Evolutionary conservation across 2,888 invertebrate species (phyloP).

Genomic region (Trachelus stipa): DNA sequence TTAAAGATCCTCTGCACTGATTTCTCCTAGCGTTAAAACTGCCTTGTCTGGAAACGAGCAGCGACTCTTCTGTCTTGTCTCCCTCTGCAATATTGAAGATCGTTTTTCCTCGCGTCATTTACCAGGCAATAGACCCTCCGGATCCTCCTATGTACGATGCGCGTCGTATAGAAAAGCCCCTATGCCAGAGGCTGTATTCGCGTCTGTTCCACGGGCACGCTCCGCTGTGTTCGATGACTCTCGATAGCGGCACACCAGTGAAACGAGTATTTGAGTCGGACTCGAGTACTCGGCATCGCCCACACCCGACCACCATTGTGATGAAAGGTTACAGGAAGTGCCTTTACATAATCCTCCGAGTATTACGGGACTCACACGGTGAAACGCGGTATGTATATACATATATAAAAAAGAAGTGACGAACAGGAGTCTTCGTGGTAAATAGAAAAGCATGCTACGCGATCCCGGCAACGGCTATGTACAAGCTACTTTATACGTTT

Average conservation of each 20-base stretch:
- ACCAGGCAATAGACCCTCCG: neutral
- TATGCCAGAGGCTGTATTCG: neutral
- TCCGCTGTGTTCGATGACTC: slow-evolving; percentile 19
- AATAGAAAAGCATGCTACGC: neutral
- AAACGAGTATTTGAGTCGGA: slow-evolving; percentile 10
- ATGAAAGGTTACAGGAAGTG: slow-evolving; percentile 50
- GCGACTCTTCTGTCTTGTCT: neutral
- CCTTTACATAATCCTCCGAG: slow-evolving; percentile 43
- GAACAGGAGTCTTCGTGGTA: neutral
- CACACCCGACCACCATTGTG: slow-evolving; percentile 20
- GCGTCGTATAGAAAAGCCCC: neutral
- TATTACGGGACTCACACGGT: slow-evolving; percentile 5
- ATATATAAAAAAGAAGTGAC: neutral
- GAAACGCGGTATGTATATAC: neutral
- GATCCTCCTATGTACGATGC: neutral
- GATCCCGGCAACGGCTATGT: neutral
- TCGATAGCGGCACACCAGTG: slow-evolving; percentile 9
- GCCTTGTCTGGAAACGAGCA: neutral
- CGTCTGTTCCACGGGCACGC: neutral
- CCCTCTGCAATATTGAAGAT: neutral
- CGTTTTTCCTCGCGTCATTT: neutral
- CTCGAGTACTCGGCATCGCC: slow-evolving; percentile 22
- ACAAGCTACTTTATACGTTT: neutral
- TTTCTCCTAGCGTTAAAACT: neutral
- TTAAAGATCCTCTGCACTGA: neutral